These are phyloP conservation scores for Propithecus perrieri DNA, from an alignment of 2,797 vertebrate species.

Conservation along the genomic window DNA sequence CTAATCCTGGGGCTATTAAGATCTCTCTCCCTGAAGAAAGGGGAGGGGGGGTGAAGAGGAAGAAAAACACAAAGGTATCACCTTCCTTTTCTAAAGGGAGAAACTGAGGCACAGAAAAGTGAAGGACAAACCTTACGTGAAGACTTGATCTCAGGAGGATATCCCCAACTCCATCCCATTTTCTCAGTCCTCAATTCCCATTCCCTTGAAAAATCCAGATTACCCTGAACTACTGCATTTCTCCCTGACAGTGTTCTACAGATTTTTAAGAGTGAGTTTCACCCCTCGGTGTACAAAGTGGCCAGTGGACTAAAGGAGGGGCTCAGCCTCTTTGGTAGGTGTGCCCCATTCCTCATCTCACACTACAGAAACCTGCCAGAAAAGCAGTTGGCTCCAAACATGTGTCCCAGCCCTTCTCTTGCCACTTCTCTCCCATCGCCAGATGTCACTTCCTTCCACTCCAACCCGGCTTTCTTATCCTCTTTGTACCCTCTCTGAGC, in stretches of 20 bases:
- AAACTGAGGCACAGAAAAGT: constrained; percentile 34
- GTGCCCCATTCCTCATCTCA: neutral
- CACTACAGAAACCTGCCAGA: constrained; percentile 13
- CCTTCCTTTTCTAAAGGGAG: constrained; percentile 31
- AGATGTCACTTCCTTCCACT: neutral
- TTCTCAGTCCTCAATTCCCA: neutral
- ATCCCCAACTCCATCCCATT: neutral
- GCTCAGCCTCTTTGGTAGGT: constrained; percentile 94
- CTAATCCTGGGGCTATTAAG: constrained; percentile 35
- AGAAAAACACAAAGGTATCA: constrained; percentile 9
- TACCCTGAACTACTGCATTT: constrained; percentile 1
- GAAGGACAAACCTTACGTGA: neutral
- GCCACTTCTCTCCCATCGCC: neutral
- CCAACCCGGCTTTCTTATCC: neutral
- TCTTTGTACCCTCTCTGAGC: neutral
- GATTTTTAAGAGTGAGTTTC: constrained; percentile 97
- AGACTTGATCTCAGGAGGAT: neutral
- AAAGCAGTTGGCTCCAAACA: neutral
- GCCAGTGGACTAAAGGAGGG: constrained; percentile 96
- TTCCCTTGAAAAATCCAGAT: neutral
- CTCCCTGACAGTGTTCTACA: constrained; percentile 90
- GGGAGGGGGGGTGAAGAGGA: neutral
- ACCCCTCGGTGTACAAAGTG: constrained; percentile 97
- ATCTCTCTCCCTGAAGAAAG: constrained; percentile 19
- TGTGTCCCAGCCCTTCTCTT: neutral